Base-by-base conservation (phyloP, 2,888 invertebrate genomes). In the Ennomos quercinarius region DNA sequence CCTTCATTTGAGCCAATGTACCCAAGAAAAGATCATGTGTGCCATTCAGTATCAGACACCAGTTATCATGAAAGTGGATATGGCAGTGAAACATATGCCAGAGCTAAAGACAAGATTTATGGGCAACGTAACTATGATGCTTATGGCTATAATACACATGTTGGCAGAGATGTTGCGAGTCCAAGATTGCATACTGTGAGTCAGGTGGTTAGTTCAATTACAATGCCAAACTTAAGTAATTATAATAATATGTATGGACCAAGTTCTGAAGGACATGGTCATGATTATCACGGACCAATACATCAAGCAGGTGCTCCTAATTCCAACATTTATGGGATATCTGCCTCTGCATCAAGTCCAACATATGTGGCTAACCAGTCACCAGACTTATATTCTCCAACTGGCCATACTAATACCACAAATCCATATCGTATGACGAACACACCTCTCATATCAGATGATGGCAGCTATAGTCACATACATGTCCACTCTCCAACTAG, bases 381-480 rank as follows among this genome's bases (percentile, higher is more conserved):
- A 46, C 91, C 92, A 44, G 91, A 91, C 64, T 67, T 91, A 52
- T 92, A 92, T 71, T 92, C 92, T 45, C 92, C 92, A 40, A 92
- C 89, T 46, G 92, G 92, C 34, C 92, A 93, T 64, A 92, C 91
- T n/a, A 89, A 90, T 68, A 84, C 86, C 34, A 92, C 92, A 47
- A 92, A 92, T 71, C 92, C 92, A 38, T 92, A 92, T 67, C 83
- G 92, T 34, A 92, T 92, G 92, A 91, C 92, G 39, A 90, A 89
- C 57, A 92, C 91, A 13, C 92, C 92, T 34, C 79, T 92, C 11
- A 84, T 92, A 70, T 91, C 91, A 47, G 92, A 92, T 71, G 92
- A 92, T 72, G 91, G 91, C 39, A 92, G 91, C 63, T 92, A 89
- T 69, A 86, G 88, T 69, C 91, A 90, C 72, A 80, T 89, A 47